phyloP scores from a whole-genome alignment of 2,797 vertebrate genomes.

The Pseudochirops corinnae region DNA sequence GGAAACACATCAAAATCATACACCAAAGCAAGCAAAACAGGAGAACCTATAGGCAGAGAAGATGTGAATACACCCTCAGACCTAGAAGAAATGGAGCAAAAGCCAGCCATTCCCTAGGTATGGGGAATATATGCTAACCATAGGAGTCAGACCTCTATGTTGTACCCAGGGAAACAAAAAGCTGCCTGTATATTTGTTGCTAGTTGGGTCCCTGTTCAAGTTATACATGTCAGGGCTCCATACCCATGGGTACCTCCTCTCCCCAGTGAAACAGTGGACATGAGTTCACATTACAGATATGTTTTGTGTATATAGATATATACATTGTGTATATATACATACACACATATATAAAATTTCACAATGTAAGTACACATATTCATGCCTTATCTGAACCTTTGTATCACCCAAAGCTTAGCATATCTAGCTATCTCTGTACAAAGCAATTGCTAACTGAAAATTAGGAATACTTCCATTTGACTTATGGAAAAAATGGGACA shows the following conservation, averaged over 20 bases:
- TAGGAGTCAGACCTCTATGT: background rate
- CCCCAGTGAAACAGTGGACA: background rate
- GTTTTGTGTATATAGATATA: background rate
- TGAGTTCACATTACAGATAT: background rate
- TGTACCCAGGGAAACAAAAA: background rate
- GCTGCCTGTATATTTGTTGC: background rate
- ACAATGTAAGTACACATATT: background rate
- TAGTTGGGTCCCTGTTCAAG: background rate
- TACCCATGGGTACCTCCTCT: background rate
- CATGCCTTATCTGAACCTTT: background rate
- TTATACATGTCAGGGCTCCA: background rate
- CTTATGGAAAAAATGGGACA: background rate
- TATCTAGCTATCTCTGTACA: background rate
- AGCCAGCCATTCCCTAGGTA: background rate
- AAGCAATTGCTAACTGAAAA: background rate
- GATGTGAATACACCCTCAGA: background rate
- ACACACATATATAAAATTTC: background rate
- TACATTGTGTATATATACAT: background rate
- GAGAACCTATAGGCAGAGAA: background rate
- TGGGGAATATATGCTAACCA: background rate
- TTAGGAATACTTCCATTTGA: background rate
- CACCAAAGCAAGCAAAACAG: background rate
- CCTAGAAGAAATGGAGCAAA: background rate
- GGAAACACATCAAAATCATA: background rate
- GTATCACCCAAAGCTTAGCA: background rate